Base-by-base conservation (phyloP, 1,140 invertebrate genomes). In the Ceratina australensis region DNA sequence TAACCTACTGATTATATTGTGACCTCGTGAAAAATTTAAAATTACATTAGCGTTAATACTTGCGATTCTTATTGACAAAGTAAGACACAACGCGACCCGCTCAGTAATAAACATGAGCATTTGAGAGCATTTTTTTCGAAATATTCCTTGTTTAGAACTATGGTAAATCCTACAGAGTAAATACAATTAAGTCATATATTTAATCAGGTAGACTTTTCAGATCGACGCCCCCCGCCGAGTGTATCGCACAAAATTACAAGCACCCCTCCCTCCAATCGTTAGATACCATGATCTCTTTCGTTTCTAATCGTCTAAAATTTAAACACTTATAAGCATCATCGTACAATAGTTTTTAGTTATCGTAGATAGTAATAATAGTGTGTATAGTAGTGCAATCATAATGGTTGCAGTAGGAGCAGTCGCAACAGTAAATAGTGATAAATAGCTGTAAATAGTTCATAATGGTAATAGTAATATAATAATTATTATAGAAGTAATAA, bases 171-270 rank as follows among this genome's bases (percentile, higher is more conserved):
- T 92, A 91, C 88, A 90, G 89, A 91, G 89, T 91, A 92, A 91
- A 91, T 91, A 91, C 87, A 92, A 92, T 92, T 91, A 91, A 92
- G 89, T 89, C 91, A 92, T 92, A 92, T 90, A 91, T 92, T 92
- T 92, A 92, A 92, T 92, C 91, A 92, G 91, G 91, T 92, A 92
- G 89, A 92, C 89, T 91, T 90, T 91, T 92, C 91, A 91, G 91
- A 90, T 87, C 79, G 79, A 86, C 88, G 87, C 88, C 90, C 90
- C 90, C 87, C 80, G 77, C 80, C 83, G 81, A 87, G 87, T 84
- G 66, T 77, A 80, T 15, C 82, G 68, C 66, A 82, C 78, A 76
- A 83, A 42, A 78, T 86, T 78, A 78, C 57, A 77, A 71, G 77
- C 61, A 81, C 78, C 72, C 85, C 68, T 87, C 87, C 82, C 87